A percentile compares a stretch with the other conserved stretches of the same genome.
These are phyloP conservation scores for Ichneumoninae sp. DNA, from an alignment of 2,888 invertebrate genomes.

Conservation along the genomic window DNA sequence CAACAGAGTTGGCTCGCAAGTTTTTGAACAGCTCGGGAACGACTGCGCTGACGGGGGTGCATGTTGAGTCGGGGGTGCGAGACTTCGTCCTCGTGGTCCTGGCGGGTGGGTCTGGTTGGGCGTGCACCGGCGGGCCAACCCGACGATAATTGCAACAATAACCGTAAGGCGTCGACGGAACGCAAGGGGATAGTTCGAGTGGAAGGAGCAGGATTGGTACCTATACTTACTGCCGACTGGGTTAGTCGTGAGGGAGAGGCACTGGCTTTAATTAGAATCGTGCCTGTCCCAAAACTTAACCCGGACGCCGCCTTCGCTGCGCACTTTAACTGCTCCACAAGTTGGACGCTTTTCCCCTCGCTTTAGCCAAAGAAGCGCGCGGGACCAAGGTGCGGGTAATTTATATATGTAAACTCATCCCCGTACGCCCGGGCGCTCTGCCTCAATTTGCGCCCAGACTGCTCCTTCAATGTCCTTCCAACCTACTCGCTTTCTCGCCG, in stretches of 20 bases:
- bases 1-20: constrained; percentile 49
- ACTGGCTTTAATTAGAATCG: constrained; percentile 78
- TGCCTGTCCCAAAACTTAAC: constrained; percentile 75
- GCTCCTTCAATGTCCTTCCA: constrained; percentile 28
- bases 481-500: constrained; percentile 3
- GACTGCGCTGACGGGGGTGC: constrained; percentile 36
- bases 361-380: constrained; percentile 48
- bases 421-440: constrained; percentile 13
- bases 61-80: constrained; percentile 39
- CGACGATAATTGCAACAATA: constrained; percentile 80
- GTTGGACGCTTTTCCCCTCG: constrained; percentile 41
- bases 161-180: constrained; percentile 71
- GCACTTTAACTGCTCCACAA: constrained; percentile 60
- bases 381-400: constrained; percentile 29
- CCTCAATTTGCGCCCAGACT: constrained; percentile 10
- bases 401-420: constrained; percentile 41
- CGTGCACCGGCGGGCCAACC: constrained; percentile 67
- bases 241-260: constrained; percentile 54
- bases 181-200: constrained; percentile 54
- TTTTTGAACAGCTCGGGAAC: constrained; percentile 57
- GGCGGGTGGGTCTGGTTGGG: constrained; percentile 49
- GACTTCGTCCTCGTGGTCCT: constrained; percentile 68
- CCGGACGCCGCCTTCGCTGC: constrained; percentile 60
- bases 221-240: constrained; percentile 55
- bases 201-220: constrained; percentile 56